Base-by-base conservation (phyloP, 2,113 vertebrate genomes). In the Stegastes partitus region DNA sequence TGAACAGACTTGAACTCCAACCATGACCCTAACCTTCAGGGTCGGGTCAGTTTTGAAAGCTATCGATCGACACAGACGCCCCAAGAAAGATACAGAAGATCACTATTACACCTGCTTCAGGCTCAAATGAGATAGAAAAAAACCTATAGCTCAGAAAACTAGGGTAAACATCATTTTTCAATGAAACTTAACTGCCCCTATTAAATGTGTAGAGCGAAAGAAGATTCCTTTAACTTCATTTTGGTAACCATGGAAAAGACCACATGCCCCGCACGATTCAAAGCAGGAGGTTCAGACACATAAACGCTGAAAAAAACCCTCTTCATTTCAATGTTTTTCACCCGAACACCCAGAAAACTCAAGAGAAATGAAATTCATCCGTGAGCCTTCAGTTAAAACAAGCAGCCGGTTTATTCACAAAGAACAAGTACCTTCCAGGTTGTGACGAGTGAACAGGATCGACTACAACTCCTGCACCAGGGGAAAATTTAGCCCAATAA, bases 401-500 rank as follows among this genome's bases (percentile, higher is more conserved):
- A 21, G 19, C 6, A 44, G 21, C 59, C 12, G 10, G 23, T 69
- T 59, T 34, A 18, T 53, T 34, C 8, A 2, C 34, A 6, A 34
- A 59, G n/a, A 59, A 47, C 7, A 5, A 45, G 19, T 15, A 16
- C 0, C 0, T 56, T 73, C 21, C 28, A 50, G 11, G 73, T 47
- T 50, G 31, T 23, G 5, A 8, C 56, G 21, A 50, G 25, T 0
- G 4, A 54, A 58, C 34, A 25, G 19, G 28, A 28, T 65, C 18
- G 19, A 21, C 56, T 0, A 3, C 31, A 49, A n/a, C 26, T 18
- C 14, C 58, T 53, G 14, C 14, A 51, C 28, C 47, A 16, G 12
- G 50, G 58, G 58, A 22, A 69, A 57, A 54, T 81, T 26, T 37
- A 63, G 49, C 45, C 5, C 7, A 74, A 61, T 62, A 73, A 81